These are phyloP conservation scores for Nannospalax galili DNA, from an alignment of 2,113 vertebrate species.

Conservation along the genomic window DNA sequence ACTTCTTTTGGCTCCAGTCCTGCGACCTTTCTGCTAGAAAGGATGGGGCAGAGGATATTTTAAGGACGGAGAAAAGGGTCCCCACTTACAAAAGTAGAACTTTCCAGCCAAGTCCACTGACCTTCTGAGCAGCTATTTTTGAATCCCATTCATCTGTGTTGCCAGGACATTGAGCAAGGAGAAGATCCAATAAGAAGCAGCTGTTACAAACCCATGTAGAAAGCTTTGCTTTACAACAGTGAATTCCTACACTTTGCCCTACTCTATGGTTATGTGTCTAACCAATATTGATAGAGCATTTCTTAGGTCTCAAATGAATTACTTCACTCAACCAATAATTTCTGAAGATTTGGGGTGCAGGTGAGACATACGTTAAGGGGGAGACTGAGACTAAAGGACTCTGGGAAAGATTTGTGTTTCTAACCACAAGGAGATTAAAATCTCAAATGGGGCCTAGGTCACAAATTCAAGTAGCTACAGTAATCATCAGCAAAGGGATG, in stretches of 20 bases:
- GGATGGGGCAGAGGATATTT: constrained; percentile 37
- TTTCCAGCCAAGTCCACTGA: constrained; percentile 38
- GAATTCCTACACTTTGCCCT: not conserved
- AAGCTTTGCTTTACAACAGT: not conserved
- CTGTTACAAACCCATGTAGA: not conserved
- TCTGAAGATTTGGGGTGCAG: not conserved
- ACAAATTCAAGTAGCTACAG: not conserved
- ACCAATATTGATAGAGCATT: not conserved
- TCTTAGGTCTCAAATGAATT: not conserved
- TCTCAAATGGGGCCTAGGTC: not conserved
- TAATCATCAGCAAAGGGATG: not conserved
- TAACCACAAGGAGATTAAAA: not conserved
- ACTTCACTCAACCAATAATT: not conserved
- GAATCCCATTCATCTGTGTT: not conserved
- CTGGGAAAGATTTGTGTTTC: not conserved
- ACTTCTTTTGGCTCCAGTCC: not conserved
- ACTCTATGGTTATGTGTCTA: not conserved
- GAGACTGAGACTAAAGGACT: not conserved
- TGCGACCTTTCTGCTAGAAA: constrained; percentile 59
- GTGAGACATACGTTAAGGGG: not conserved
- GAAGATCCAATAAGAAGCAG: not conserved
- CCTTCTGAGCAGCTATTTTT: constrained; percentile 43
- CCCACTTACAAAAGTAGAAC: constrained; percentile 30
- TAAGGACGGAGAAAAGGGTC: constrained; percentile 51
- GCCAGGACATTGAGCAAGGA: not conserved